Evolutionary conservation across 2,888 invertebrate genomes (phyloP).

Genomic region (Aphidoletes aphidimyza): DNA sequence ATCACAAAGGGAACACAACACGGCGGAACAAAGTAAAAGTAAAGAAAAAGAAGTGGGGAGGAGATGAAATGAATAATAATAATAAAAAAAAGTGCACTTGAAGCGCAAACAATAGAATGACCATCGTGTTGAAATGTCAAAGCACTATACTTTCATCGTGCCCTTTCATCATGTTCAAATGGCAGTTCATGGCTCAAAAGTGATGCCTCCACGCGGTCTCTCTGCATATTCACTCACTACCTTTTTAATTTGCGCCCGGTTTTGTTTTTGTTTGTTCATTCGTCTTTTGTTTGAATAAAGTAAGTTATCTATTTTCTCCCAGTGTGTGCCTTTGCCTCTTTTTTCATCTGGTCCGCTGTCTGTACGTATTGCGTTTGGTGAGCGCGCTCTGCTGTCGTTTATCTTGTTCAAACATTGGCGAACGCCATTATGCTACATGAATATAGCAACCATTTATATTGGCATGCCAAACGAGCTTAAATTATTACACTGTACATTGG

Average conservation of each 20-base stretch:
- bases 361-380: no score
- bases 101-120: not conserved
- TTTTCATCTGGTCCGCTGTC: no score
- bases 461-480: constrained; percentile 23
- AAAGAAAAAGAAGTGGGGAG: no score
- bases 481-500: not conserved
- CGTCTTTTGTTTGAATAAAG: not conserved
- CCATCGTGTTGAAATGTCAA: not conserved
- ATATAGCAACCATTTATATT: constrained; percentile 37
- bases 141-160: not conserved
- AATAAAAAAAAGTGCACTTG: no score
- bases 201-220: not conserved
- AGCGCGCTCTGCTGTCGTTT: not conserved
- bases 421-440: not conserved
- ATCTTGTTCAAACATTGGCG: not conserved
- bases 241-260: constrained; percentile 30
- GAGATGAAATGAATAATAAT: no score
- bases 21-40: no score
- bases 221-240: not conserved
- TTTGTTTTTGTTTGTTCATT: constrained; percentile 17
- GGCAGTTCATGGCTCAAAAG: no score
- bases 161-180: constrained; percentile 17
- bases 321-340: not conserved
- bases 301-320: not conserved
- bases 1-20: no score